Conservation (phyloP, 2,797 vertebrate species). For the Potorous gilbertii region DNA sequence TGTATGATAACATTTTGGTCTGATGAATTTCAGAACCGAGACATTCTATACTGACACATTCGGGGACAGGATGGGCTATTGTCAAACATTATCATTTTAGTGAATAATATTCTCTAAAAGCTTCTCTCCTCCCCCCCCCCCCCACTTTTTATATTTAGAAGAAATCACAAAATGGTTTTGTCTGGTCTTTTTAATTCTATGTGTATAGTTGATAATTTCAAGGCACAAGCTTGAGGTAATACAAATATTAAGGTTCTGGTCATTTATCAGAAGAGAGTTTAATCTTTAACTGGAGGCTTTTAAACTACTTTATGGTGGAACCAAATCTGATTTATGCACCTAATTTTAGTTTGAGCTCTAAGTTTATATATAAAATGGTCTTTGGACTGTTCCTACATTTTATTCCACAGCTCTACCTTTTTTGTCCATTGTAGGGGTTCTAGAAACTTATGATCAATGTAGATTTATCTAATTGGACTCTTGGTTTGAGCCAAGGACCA, state of each 20-base stretch:
- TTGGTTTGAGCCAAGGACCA: neutral
- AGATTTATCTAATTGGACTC: neutral
- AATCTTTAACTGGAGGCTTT: conserved; percentile 44
- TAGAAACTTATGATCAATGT: neutral
- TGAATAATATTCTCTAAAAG: conserved; percentile 9
- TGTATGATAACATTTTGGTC: neutral
- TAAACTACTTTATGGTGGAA: conserved; percentile 1
- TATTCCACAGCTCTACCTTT: neutral
- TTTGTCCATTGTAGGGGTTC: neutral
- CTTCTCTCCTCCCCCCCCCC: neutral
- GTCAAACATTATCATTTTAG: neutral
- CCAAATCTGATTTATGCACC: conserved; percentile 10
- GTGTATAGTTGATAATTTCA: conserved; percentile 8
- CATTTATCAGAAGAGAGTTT: neutral
- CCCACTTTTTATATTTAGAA: conserved; percentile 27
- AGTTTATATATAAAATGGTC: neutral
- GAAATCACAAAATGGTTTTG: conserved; percentile 29
- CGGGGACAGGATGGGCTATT: neutral
- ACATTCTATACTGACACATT: neutral
- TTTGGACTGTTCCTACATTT: neutral
- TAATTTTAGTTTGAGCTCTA: conserved; percentile 15
- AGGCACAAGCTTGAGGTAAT: conserved; percentile 6
- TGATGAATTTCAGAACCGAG: conserved; percentile 33
- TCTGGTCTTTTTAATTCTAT: neutral
- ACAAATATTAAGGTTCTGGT: conserved; percentile 40